Percentiles rank a stretch among this genome's conserved stretches.
phyloP scores from a whole-genome alignment of 2,797 vertebrate species.

The Enteromius radiatus region DNA sequence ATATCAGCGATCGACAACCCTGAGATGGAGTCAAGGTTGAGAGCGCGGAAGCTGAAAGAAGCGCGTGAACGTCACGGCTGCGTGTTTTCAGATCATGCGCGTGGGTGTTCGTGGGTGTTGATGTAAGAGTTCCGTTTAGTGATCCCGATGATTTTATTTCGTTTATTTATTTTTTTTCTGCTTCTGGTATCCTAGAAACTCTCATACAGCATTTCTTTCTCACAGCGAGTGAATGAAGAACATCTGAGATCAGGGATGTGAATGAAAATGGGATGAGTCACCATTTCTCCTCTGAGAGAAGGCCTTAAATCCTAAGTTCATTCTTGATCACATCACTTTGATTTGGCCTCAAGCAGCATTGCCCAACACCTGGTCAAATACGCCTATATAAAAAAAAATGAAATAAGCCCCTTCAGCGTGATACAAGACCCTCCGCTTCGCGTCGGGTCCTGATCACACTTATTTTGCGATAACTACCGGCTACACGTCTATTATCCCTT shows the following conservation, averaged over 20 bases:
- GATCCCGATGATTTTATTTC: slow-evolving; percentile 19
- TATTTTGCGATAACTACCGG: too few relatives aligned
- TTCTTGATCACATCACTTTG: neutral
- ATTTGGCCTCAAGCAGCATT: neutral
- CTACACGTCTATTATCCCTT: too few relatives aligned
- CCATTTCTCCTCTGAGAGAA: slow-evolving; percentile 6
- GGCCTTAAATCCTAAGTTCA: neutral
- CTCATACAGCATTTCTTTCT: slow-evolving; percentile 15
- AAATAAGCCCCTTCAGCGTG: too few relatives aligned
- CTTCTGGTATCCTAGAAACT: slow-evolving; percentile 25
- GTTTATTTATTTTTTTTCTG: slow-evolving; percentile 6
- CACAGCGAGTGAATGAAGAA: slow-evolving; percentile 24
- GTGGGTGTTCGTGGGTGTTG: slow-evolving; percentile 40
- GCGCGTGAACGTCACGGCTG: slow-evolving; percentile 5
- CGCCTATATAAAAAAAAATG: too few relatives aligned
- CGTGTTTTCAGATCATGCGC: neutral
- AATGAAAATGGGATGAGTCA: slow-evolving; percentile 27
- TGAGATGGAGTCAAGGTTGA: slow-evolving; percentile 26
- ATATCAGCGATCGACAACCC: slow-evolving; percentile 19
- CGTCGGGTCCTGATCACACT: too few relatives aligned
- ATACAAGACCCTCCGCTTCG: too few relatives aligned
- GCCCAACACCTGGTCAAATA: neutral
- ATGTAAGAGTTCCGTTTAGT: slow-evolving; percentile 21
- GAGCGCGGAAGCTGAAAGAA: slow-evolving; percentile 25
- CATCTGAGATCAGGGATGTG: slow-evolving; percentile 29